phyloP scores from a whole-genome alignment of 2,113 vertebrate genomes.

The Serinus canaria region DNA sequence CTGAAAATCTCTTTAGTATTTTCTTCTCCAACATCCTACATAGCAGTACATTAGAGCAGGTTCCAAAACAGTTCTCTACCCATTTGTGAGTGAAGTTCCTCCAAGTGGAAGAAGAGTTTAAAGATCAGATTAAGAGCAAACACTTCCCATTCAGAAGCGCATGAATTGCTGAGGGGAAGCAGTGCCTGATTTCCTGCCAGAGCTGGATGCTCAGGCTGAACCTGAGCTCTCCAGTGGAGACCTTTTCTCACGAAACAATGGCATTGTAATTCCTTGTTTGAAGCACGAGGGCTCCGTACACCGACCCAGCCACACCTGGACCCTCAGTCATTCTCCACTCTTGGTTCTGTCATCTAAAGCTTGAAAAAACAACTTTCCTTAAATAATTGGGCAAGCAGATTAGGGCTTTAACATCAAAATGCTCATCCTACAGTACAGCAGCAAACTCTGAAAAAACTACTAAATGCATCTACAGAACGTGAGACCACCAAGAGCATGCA shows the following conservation, averaged over 20 bases:
- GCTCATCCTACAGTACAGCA: not conserved
- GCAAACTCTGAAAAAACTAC: not conserved
- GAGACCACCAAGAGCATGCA: not conserved
- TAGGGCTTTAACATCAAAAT: not conserved
- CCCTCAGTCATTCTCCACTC: not conserved
- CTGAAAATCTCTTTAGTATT: not conserved
- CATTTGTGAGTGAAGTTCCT: not conserved
- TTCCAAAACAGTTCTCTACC: not conserved
- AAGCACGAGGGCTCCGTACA: not conserved
- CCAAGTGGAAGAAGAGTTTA: not conserved
- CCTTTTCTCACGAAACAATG: not conserved
- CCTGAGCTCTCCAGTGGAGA: not conserved
- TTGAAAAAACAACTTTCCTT: not conserved
- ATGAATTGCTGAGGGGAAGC: not conserved
- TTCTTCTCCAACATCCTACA: not conserved
- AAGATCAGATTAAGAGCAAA: not conserved
- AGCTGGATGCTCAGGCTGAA: not conserved
- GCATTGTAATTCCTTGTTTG: not conserved
- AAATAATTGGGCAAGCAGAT: not conserved
- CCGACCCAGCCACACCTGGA: not conserved
- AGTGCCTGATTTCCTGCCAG: not conserved
- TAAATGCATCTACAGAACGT: not conserved
- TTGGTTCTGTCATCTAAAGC: not conserved
- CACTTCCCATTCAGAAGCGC: not conserved
- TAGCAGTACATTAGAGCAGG: not conserved